Percentiles rank a stretch among this genome's conserved stretches.
These are phyloP conservation scores for Terebella lapidaria DNA, from an alignment of 2,888 invertebrate genomes.

Conservation along the genomic window DNA sequence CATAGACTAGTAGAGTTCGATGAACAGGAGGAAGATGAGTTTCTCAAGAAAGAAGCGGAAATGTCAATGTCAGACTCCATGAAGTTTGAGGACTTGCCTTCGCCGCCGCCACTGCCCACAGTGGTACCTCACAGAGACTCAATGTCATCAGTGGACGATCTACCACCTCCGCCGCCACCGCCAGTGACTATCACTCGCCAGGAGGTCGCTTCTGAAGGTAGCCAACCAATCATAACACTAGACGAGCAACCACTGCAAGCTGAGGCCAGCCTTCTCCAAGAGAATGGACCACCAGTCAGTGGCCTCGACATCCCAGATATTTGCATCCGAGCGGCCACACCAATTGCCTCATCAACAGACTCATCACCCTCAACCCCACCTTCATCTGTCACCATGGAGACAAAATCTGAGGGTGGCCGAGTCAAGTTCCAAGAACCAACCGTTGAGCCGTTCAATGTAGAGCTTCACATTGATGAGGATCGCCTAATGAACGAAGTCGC, in stretches of 20 bases:
- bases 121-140: not conserved
- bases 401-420: too few species aligned
- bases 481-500: not conserved
- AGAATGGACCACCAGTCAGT: not conserved
- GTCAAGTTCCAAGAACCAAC: not conserved
- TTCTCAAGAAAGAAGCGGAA: constrained; percentile 25
- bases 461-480: constrained; percentile 14
- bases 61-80: not conserved
- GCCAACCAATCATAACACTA: too few species aligned
- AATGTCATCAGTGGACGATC: not conserved
- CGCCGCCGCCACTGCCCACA: constrained; percentile 1
- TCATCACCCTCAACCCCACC: not conserved
- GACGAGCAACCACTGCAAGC: not conserved
- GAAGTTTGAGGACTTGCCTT: not conserved
- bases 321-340: constrained; percentile 1
- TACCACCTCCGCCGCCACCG: constrained; percentile 8
- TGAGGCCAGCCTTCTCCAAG: not conserved
- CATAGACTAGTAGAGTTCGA: not conserved
- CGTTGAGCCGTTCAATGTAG: not conserved
- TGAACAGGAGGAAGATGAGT: not conserved
- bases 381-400: not conserved
- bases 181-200: too few species aligned
- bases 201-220: not conserved
- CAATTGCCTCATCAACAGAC: not conserved
- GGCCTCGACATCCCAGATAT: constrained; percentile 3